These are phyloP conservation scores for Nylanderia fulva DNA, from an alignment of 1,140 invertebrate genomes.

Conservation along the genomic window DNA sequence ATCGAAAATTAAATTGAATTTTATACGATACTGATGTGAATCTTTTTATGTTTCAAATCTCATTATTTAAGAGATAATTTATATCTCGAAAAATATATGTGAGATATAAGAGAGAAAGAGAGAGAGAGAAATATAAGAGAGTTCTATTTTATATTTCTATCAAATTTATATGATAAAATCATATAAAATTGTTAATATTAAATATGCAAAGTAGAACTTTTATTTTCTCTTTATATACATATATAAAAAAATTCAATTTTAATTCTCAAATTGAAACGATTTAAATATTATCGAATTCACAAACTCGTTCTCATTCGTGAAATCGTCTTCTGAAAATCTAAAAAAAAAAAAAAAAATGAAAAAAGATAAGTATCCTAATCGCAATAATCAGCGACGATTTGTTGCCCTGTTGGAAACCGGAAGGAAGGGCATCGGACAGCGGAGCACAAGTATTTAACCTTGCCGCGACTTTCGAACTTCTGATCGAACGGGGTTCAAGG, in stretches of 20 bases:
- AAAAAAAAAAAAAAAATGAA: neutral
- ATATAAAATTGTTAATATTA: no score
- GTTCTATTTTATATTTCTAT: no score
- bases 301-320: neutral
- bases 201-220: no score
- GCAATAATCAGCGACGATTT: slow-evolving; percentile 9
- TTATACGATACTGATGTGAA: no score
- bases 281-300: neutral
- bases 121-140: no score
- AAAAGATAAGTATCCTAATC: slow-evolving; percentile 19
- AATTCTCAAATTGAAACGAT: no score
- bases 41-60: neutral
- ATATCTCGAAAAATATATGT: neutral
- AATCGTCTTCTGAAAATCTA: neutral
- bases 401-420: slow-evolving; percentile 27
- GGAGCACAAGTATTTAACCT: slow-evolving; percentile 60
- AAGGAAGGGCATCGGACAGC: slow-evolving; percentile 46
- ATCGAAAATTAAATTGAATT: neutral
- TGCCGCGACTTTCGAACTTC: slow-evolving; percentile 59
- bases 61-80: neutral
- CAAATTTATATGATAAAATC: no score
- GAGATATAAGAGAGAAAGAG: neutral
- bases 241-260: no score
- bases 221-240: no score
- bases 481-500: slow-evolving; percentile 50